These are phyloP conservation scores for Papilio machaon DNA, from an alignment of 1,140 invertebrate genomes.

Conservation along the genomic window DNA sequence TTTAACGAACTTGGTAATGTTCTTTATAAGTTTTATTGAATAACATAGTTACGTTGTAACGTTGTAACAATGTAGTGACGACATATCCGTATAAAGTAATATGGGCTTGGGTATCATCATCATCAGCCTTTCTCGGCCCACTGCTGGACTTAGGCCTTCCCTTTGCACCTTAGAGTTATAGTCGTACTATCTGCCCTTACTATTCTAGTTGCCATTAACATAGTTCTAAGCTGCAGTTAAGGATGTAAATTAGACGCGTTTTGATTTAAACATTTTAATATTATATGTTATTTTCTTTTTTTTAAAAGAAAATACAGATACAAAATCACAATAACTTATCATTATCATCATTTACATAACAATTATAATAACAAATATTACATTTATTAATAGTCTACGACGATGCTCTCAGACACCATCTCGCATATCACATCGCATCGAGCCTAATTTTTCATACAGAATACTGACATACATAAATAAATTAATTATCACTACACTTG, in stretches of 20 bases:
- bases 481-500: slow-evolving; percentile 76
- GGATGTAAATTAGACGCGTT: slow-evolving; percentile 6
- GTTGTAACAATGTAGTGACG: too few relatives aligned
- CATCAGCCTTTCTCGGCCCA: too few relatives aligned
- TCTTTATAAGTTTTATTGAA: too few relatives aligned
- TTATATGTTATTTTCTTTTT: slow-evolving; percentile 59
- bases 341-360: slow-evolving; percentile 61
- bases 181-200: too few relatives aligned
- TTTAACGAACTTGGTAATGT: not conserved
- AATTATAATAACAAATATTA: slow-evolving; percentile 62
- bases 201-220: not conserved
- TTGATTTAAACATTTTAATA: slow-evolving; percentile 51
- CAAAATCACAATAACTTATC: slow-evolving; percentile 71
- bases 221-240: not conserved
- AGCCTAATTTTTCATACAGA: slow-evolving; percentile 60
- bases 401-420: slow-evolving; percentile 60
- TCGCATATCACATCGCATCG: slow-evolving; percentile 64
- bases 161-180: not conserved
- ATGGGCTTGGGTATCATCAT: too few relatives aligned
- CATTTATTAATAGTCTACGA: slow-evolving; percentile 53
- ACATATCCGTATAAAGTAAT: too few relatives aligned
- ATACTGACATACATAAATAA: slow-evolving; percentile 80
- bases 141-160: too few relatives aligned
- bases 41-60: not conserved
- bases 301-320: slow-evolving; percentile 58